These are phyloP conservation scores for Drosophila bocki DNA, from an alignment of 1,140 invertebrate species.

Conservation along the genomic window DNA sequence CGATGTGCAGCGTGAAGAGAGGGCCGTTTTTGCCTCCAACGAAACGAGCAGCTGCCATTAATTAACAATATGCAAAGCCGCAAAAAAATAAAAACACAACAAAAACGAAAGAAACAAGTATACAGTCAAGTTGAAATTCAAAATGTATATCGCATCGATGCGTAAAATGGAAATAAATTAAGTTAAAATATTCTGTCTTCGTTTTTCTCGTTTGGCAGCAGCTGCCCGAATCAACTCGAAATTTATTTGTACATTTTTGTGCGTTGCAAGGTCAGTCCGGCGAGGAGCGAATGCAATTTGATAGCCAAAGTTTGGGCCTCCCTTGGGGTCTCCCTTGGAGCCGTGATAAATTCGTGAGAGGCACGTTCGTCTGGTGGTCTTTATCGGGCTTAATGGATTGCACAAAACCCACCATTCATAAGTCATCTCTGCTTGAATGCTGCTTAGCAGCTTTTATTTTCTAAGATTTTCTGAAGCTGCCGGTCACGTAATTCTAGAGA, in stretches of 20 bases:
- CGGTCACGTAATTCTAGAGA: slow-evolving; percentile 46
- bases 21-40: slow-evolving; percentile 42
- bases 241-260: slow-evolving; percentile 66
- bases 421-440: slow-evolving; percentile 7
- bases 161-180: slow-evolving; percentile 78
- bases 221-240: slow-evolving; percentile 48
- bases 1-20: slow-evolving; percentile 35
- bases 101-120: slow-evolving; percentile 31
- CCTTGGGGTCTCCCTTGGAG: slow-evolving; percentile 7
- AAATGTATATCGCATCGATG: slow-evolving; percentile 55
- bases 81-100: slow-evolving; percentile 35
- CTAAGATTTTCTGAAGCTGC: background rate
- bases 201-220: slow-evolving; percentile 70
- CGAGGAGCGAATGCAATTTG: slow-evolving; percentile 33
- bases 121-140: slow-evolving; percentile 38
- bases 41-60: slow-evolving; percentile 65
- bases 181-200: slow-evolving; percentile 79
- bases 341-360: slow-evolving; percentile 23
- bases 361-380: slow-evolving; percentile 48
- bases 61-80: slow-evolving; percentile 74
- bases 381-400: slow-evolving; percentile 28
- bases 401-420: slow-evolving; percentile 41
- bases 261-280: slow-evolving; percentile 71
- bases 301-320: slow-evolving; percentile 35
- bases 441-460: slow-evolving; percentile 11